Evolutionary conservation across 2,888 invertebrate species (phyloP).

Genomic region (Parasteatoda lunata): DNA sequence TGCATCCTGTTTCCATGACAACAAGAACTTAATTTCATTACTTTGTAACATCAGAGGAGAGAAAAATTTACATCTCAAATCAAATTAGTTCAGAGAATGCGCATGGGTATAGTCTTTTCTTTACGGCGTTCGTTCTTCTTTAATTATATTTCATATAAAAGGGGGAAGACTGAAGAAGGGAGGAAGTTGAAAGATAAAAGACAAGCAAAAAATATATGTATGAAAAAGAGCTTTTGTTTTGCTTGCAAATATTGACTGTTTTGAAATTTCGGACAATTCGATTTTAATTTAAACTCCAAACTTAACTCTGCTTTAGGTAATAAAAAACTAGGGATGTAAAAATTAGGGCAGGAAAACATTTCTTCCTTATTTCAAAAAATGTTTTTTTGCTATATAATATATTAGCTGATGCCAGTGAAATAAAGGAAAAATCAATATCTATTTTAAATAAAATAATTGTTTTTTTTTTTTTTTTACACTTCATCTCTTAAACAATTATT

Average conservation of each 20-base stretch:
- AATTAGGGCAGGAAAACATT: too few species aligned
- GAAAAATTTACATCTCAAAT: slow-evolving; percentile 53
- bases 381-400: too few species aligned
- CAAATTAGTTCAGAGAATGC: slow-evolving; percentile 51
- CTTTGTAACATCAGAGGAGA: slow-evolving; percentile 42
- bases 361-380: too few species aligned
- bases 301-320: neutral
- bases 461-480: too few species aligned
- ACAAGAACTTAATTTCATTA: slow-evolving; percentile 60
- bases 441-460: too few species aligned
- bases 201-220: neutral
- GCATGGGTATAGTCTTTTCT: slow-evolving; percentile 3
- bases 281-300: neutral
- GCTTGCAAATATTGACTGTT: slow-evolving; percentile 57
- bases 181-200: neutral
- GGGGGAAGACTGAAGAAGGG: neutral
- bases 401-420: too few species aligned
- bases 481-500: too few species aligned
- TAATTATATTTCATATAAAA: slow-evolving; percentile 44
- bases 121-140: slow-evolving; percentile 28
- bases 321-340: too few species aligned
- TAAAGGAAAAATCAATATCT: too few species aligned
- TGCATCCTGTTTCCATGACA: slow-evolving; percentile 35
- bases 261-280: neutral
- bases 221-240: slow-evolving; percentile 46